Evolutionary conservation across 64 coral and sea anemone species (phyloP).

Genomic region (Stylophora pistillata): DNA sequence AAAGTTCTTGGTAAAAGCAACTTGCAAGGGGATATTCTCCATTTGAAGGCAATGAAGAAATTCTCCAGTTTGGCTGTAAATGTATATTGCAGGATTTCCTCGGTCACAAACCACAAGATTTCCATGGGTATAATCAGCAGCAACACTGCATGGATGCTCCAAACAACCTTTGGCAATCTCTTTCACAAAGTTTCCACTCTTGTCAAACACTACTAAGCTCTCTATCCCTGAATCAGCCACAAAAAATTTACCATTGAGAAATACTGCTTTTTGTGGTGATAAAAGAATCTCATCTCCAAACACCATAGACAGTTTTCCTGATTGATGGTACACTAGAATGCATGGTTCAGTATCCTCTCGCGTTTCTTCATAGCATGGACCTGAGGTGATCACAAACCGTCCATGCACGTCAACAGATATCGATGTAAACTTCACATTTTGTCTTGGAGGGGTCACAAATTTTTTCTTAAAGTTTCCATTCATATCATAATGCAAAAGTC

Average conservation of each 20-base stretch:
- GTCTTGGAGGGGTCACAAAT: conserved; percentile 16
- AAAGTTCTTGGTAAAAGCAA: conserved; percentile 7
- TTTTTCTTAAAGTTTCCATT: conserved; percentile 49
- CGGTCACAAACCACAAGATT: conserved; percentile 41
- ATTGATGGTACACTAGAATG: conserved; percentile 52
- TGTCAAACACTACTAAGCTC: conserved; percentile 59
- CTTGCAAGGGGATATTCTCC: background rate
- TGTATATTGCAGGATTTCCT: conserved; percentile 18
- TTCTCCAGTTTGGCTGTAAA: conserved; percentile 34
- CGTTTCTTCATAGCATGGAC: conserved; percentile 21
- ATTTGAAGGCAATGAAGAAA: background rate
- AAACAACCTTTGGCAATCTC: conserved; percentile 44
- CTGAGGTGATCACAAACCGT: conserved; percentile 36
- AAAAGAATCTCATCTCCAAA: conserved; percentile 57
- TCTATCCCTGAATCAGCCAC: conserved; percentile 18
- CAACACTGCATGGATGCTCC: conserved; percentile 29
- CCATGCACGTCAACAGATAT: conserved; percentile 63
- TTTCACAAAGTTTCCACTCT: conserved; percentile 10
- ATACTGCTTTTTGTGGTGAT: conserved; percentile 51
- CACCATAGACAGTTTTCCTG: conserved; percentile 17
- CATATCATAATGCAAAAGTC: conserved; percentile 66
- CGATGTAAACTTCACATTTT: conserved; percentile 54
- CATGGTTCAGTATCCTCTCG: background rate
- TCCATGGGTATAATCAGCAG: conserved; percentile 26
- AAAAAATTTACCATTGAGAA: conserved; percentile 52